Base-by-base conservation (phyloP, 1,140 invertebrate genomes). In the Pissodes strobi region DNA sequence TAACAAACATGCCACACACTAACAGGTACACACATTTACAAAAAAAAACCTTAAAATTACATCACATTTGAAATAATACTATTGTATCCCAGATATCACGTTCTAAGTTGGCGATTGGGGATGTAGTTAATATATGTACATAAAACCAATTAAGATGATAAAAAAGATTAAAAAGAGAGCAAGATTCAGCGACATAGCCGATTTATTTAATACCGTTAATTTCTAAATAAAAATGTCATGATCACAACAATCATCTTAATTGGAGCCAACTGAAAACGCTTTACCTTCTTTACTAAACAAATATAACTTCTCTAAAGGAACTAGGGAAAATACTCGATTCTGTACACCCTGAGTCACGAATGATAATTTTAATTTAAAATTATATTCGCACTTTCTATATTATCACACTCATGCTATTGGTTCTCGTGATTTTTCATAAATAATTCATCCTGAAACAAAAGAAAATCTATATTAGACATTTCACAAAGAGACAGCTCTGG, bases 361-460 rank as follows among this genome's bases (percentile, higher is more conserved):
- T 62, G 37, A 51, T 38, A 52, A 49, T 67, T 66, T 67, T 49
- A 65, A 59, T 25, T 23, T 34, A 46, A 60, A 60, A 48, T 56
- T 38, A 27, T 59, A 62, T 21, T 38, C 27, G 38, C 56, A 61
- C 52, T 22, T 39, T 48, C 17, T 38, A 18, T 63, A 58, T 57
- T 63, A 61, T 67, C 66, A 68, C 60, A 62, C 59, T 53, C 48
- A 59, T 64, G 55, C 45, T 59, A 60, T 19, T 41, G 43, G 45
- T 34, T 45, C 27, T 59, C 43, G 23, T 63, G 23, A 37, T 46
- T 43, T 45, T 63, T 51, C 41, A 41, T 27, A 61, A 66, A 58
- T 22, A 41, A 61, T 60, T 19, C 39, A 68, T 65, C 52, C 72
- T 70, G 59, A 66, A 72, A 72, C 69, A 73, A 71, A 69, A 66